Percentiles rank a stretch among this genome's conserved stretches.
phyloP scores from a whole-genome alignment of 2,113 vertebrate species.

The Paraplagusia blochii region DNA sequence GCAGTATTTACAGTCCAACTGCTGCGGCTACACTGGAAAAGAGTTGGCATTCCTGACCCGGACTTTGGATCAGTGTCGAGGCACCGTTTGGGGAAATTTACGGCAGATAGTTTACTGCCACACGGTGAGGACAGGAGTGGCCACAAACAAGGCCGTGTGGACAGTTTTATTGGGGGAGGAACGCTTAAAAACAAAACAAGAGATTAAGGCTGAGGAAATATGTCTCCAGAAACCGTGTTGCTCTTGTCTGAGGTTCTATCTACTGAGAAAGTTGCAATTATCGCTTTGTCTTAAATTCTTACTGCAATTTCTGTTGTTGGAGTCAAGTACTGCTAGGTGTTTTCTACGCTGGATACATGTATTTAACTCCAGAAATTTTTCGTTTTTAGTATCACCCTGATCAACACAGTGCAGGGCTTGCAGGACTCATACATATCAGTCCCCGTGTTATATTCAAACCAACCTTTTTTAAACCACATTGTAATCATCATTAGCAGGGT shows the following conservation, averaged over 20 bases:
- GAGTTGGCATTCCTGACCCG: neutral
- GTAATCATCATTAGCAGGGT: too few species aligned
- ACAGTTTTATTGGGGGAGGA: neutral
- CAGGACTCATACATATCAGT: too few species aligned
- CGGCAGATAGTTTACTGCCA: constrained; percentile 1
- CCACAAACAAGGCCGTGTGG: neutral
- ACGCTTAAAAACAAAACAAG: neutral
- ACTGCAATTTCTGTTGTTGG: neutral
- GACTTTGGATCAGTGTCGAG: constrained; percentile 1
- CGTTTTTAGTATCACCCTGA: too few species aligned
- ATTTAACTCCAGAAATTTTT: too few species aligned
- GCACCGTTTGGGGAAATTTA: constrained; percentile 9
- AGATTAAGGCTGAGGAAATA: neutral
- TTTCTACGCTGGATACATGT: too few species aligned
- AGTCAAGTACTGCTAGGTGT: neutral
- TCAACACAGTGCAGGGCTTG: too few species aligned
- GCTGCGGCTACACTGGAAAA: constrained; percentile 10
- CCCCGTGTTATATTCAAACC: too few species aligned
- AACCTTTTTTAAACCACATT: too few species aligned
- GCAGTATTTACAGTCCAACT: constrained; percentile 31
- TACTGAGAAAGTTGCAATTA: neutral
- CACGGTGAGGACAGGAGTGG: neutral
- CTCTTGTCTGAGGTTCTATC: neutral
- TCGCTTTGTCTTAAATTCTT: neutral
- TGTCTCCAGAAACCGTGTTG: neutral